A percentile compares a stretch with the other conserved stretches of the same genome.
These are phyloP conservation scores for Conus betulinus DNA, from an alignment of 1,140 invertebrate genomes.

Conservation along the genomic window DNA sequence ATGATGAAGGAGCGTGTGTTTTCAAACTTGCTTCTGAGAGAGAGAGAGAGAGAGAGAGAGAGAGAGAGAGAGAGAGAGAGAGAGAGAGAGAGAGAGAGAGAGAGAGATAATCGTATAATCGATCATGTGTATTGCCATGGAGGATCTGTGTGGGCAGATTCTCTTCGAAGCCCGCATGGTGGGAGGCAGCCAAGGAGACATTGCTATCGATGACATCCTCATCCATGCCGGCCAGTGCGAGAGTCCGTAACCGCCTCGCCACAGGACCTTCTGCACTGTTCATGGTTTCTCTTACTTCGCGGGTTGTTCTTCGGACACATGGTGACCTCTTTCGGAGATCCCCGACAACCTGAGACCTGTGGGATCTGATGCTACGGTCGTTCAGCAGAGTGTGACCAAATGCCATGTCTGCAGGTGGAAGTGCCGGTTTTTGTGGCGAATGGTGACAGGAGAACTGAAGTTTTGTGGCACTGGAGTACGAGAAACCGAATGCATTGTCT, in stretches of 20 bases:
- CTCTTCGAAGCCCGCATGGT: slow-evolving; percentile 62
- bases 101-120: too few relatives aligned
- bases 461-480: too few relatives aligned
- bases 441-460: too few relatives aligned
- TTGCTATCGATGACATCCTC: slow-evolving; percentile 64
- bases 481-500: too few relatives aligned
- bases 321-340: not conserved
- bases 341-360: not conserved
- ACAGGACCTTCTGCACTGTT: not conserved
- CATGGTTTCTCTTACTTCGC: not conserved
- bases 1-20: too few relatives aligned
- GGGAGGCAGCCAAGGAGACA: slow-evolving; percentile 60
- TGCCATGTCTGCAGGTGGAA: too few relatives aligned
- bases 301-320: not conserved
- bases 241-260: slow-evolving; percentile 4
- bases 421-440: too few relatives aligned
- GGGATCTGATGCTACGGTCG: not conserved
- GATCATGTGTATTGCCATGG: too few relatives aligned
- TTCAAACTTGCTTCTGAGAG: too few relatives aligned
- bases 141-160: slow-evolving; percentile 43
- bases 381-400: not conserved
- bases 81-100: too few relatives aligned
- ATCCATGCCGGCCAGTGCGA: slow-evolving; percentile 54
- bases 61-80: too few relatives aligned
- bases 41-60: too few relatives aligned